Base-by-base conservation (phyloP, 2,113 vertebrate genomes). In the Bujurquina vittata region DNA sequence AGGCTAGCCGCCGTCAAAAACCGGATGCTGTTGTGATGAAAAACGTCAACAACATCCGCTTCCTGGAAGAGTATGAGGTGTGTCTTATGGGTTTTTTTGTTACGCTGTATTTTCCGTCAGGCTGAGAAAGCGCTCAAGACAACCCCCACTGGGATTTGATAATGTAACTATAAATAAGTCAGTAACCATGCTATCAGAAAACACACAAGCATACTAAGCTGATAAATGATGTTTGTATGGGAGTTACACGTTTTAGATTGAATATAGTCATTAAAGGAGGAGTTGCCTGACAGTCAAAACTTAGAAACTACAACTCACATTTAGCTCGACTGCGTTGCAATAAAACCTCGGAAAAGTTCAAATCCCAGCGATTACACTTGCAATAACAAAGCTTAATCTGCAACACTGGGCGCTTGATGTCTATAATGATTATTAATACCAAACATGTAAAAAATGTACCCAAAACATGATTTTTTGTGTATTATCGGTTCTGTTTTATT, bases 1-100 rank as follows among this genome's bases (percentile, higher is more conserved):
- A 29, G 55, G 79, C 37, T 83, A 91, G 75, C 67, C 67, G 62
- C 65, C 58, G 52, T 37, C 23, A 52, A 7, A 52, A 69, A 81
- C 81, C 91, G 89, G 89, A 94, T 79, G 55, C 72, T 7, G 43
- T 18, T 59, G 4, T 10, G 81, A 37, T 3, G 14, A 63, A 80
- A 35, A 76, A 72, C 79, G 89, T 86, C 74, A 85, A 93, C 92
- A 93, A 92, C 88, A 88, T 94, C 93, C 94, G 93, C 80, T 91
- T 94, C 92, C 88, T 84, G 75, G 8, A 10, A 15, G 0, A 0
- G 0, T 2, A 0, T 0, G 1, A 0, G 23, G 0, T 1, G 14
- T 37, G 4, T 3, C 7, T 37, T 67, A 75, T 23, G 72, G 31
- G 18, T 59, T 1, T 4, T 0, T 1, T 40, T 75, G 0, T 31